phyloP scores from a whole-genome alignment of 2,113 vertebrate genomes.

The Leucopsar rothschildi region DNA sequence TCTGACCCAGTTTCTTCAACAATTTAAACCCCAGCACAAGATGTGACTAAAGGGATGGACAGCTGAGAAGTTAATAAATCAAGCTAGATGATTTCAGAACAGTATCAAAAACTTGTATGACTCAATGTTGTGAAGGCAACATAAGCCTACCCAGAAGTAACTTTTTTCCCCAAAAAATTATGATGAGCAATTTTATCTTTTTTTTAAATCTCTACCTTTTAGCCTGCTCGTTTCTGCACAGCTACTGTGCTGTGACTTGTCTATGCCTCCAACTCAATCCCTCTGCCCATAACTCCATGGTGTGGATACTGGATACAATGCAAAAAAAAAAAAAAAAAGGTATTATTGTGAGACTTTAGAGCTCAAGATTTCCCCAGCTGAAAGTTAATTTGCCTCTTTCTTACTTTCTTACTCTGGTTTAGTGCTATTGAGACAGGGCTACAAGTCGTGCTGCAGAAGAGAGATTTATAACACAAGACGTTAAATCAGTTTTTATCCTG shows the following conservation, averaged over 20 bases:
- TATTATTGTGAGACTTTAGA: background rate
- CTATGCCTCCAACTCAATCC: background rate
- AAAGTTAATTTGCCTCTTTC: background rate
- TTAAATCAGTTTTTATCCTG: conserved; percentile 25
- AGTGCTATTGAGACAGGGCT: background rate
- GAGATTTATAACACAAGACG: conserved; percentile 8
- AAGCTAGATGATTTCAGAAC: background rate
- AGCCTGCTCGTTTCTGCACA: background rate
- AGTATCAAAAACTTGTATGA: background rate
- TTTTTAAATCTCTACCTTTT: background rate
- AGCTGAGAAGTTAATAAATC: background rate
- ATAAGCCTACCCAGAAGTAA: background rate
- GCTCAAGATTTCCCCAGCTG: background rate
- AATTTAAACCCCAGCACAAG: background rate
- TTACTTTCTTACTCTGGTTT: background rate
- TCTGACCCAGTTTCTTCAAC: background rate
- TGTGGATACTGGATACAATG: background rate
- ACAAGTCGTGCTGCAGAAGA: background rate
- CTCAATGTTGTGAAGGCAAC: background rate
- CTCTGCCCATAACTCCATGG: background rate
- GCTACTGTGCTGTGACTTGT: background rate
- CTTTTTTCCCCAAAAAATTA: background rate
- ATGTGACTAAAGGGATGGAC: background rate
- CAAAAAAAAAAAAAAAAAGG: background rate
- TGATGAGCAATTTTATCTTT: background rate